Base-by-base conservation (phyloP, 2,797 vertebrate species). In the Allobates femoralis region DNA sequence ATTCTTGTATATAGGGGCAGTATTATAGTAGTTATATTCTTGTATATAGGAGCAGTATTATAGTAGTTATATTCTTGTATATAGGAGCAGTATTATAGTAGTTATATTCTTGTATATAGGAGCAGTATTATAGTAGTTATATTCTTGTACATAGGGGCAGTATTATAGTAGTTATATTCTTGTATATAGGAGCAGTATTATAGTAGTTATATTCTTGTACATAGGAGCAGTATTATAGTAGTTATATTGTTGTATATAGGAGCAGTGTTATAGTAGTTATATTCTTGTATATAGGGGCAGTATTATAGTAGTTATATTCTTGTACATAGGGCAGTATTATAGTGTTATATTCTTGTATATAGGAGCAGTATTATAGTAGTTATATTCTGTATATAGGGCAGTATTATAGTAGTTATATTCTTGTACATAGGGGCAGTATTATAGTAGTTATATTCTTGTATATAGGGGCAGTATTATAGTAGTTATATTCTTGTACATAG, bases 401-500 rank as follows among this genome's bases (percentile, higher is more conserved):
- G 66, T 37, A 37, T 69, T 69, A 69, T 69, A 21, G 66, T 69
- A 69, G 60, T 34, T 69, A 34, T 34, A 34, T 69, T 37, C 30
- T 64, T 64, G 60, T 28, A 69, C 3, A 69, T 69, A 69, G 66
- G 66, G 3, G 30, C 16, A 34, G 66, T 32, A 67, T 67, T 67
- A 67, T 67, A 34, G 30, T 67, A 67, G 66, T 67, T 41, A 41
- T 37, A 71, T 71, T n/a, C n/a, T n/a, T n/a, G n/a, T n/a, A n/a
- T n/a, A n/a, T n/a, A n/a, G n/a, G n/a, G n/a, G n/a, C n/a, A n/a
- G n/a, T n/a, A 71, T 71, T 71, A 71, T 71, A 37, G 32, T 71
- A 37, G 32, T 71, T 71, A 71, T 71, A 71, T 41, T 71, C 34
- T 71, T 71, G 67, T 71, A 71, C 18, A 71, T 71, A 71, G 67